Conservation (phyloP, 2,888 invertebrate genomes). For the Junonia oenone region DNA sequence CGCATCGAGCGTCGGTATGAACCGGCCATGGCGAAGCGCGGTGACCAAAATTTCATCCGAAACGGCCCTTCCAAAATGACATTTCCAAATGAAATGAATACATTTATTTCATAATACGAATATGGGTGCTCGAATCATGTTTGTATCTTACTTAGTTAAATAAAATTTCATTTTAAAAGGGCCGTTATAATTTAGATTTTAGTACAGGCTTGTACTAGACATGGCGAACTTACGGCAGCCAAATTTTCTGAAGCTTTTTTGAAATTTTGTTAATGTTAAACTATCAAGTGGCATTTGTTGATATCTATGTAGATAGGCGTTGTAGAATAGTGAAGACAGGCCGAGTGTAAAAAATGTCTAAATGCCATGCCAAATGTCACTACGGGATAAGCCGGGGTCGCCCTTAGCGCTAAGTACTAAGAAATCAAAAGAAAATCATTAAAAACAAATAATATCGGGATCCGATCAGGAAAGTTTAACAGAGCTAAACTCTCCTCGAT, state of each 20-base stretch:
- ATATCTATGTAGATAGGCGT: conserved; percentile 31
- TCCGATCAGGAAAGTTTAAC: conserved; percentile 26
- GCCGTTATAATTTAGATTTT: conserved; percentile 3
- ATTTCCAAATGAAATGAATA: no score
- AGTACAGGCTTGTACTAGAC: neutral
- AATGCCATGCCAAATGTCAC: conserved; percentile 64
- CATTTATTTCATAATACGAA: no score
- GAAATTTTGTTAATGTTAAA: neutral
- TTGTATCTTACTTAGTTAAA: no score
- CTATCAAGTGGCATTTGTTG: conserved; percentile 9
- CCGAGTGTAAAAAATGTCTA: conserved; percentile 51
- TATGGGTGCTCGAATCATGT: no score
- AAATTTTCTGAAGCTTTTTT: neutral
- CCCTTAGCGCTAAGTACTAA: conserved; percentile 48
- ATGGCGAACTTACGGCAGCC: neutral
- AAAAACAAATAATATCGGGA: conserved; percentile 24
- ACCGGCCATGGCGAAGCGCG: conserved; percentile 5
- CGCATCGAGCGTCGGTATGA: conserved; percentile 12
- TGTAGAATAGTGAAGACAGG: conserved; percentile 50
- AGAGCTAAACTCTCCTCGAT: conserved; percentile 32
- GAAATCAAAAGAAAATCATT: conserved; percentile 32
- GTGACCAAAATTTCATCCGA: conserved; percentile 4
- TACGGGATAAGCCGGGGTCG: conserved; percentile 56
- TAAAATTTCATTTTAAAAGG: conserved; percentile 5
- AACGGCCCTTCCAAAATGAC: conserved; percentile 17